Percentiles rank a stretch among this genome's conserved stretches.
phyloP scores from a whole-genome alignment of 2,797 vertebrate genomes.

The Pangasius larnaudii region DNA sequence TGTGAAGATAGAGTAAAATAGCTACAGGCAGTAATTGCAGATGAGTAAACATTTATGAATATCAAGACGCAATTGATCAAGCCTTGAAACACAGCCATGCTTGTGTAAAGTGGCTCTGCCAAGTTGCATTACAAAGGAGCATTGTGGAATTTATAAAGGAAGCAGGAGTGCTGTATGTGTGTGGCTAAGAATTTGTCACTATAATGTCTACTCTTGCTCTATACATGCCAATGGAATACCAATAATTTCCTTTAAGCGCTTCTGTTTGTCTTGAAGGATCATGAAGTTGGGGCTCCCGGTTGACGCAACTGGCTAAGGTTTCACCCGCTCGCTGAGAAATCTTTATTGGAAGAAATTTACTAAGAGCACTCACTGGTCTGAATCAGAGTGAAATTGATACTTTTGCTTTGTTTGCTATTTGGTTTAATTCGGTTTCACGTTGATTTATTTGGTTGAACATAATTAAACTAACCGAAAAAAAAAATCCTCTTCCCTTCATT shows the following conservation, averaged over 20 bases:
- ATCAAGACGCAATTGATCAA: not conserved
- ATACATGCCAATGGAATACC: not conserved
- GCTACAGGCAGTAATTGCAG: conserved; percentile 1
- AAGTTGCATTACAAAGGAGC: not conserved
- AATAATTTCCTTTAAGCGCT: not conserved
- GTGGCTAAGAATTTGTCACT: not conserved
- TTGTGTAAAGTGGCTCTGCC: not conserved
- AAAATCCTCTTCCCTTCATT: not conserved
- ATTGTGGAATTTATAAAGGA: not conserved
- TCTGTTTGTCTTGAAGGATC: not conserved
- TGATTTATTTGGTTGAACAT: not conserved
- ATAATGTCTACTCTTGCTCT: not conserved
- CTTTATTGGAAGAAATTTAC: not conserved
- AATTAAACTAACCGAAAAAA: not conserved
- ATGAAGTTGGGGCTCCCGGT: not conserved
- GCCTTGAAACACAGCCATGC: not conserved
- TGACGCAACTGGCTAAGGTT: not conserved
- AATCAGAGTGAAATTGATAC: not conserved
- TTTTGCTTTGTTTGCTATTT: not conserved
- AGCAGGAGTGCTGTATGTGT: not conserved
- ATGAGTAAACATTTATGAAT: not conserved
- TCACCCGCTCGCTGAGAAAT: not conserved
- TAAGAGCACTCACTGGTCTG: not conserved
- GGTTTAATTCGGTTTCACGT: not conserved
- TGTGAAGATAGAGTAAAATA: not conserved